A percentile compares a stretch with the other conserved stretches of the same genome.
Conservation (phyloP, 2,113 vertebrate species). For the Upupa epops region DNA sequence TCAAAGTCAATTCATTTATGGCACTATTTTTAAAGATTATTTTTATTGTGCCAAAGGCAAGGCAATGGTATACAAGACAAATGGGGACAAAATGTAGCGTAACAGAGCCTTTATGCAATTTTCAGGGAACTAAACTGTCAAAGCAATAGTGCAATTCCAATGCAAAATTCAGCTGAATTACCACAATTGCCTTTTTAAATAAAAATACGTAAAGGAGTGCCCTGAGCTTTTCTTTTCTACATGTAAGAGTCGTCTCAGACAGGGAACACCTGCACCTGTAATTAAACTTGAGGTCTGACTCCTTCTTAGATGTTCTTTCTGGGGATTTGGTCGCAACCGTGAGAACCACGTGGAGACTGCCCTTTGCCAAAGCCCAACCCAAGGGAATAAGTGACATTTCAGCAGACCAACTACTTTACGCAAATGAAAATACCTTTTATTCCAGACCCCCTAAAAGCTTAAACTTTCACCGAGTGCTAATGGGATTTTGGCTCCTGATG, state of each 20-base stretch:
- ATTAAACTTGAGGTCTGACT: neutral
- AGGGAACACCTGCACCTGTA: neutral
- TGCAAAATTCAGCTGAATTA: slow-evolving; percentile 36
- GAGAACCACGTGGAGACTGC: neutral
- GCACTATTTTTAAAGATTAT: slow-evolving; percentile 56
- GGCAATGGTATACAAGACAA: slow-evolving; percentile 31
- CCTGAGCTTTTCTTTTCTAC: neutral
- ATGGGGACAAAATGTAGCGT: slow-evolving; percentile 33
- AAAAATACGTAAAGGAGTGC: neutral
- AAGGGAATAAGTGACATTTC: neutral
- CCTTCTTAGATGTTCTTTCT: neutral
- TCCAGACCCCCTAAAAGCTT: neutral
- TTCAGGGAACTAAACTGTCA: slow-evolving; percentile 28
- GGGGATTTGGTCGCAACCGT: neutral
- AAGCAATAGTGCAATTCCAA: neutral
- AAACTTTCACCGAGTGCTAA: neutral
- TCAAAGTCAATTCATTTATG: slow-evolving; percentile 54
- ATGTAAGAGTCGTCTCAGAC: neutral
- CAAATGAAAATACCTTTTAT: neutral
- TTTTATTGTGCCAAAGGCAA: slow-evolving; percentile 59
- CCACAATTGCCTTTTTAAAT: slow-evolving; percentile 15
- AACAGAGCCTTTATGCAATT: slow-evolving; percentile 6
- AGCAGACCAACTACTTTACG: neutral
- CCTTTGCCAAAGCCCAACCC: neutral
- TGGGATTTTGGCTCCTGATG: neutral